These are phyloP conservation scores for Polyergus mexicanus DNA, from an alignment of 1,140 invertebrate genomes.

Conservation along the genomic window DNA sequence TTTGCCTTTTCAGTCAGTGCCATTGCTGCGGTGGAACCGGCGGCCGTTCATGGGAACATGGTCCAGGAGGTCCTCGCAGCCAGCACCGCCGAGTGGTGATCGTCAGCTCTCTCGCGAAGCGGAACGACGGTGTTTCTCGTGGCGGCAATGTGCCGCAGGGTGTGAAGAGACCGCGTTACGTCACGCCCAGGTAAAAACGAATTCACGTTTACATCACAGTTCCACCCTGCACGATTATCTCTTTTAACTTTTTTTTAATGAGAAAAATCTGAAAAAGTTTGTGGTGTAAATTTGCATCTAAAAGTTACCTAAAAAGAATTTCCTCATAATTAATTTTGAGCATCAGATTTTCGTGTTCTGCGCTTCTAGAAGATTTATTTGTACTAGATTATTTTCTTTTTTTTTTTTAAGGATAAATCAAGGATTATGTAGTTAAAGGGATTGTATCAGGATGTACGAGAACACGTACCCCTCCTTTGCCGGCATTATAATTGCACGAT, in stretches of 20 bases:
- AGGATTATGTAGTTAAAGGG: background rate
- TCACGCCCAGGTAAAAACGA: slow-evolving; percentile 69
- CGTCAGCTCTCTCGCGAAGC: background rate
- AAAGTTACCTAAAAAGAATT: background rate
- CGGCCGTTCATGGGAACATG: slow-evolving; percentile 39
- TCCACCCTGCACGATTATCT: background rate
- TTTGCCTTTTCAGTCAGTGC: slow-evolving; percentile 64
- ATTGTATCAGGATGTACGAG: background rate
- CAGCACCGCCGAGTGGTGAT: slow-evolving; percentile 39
- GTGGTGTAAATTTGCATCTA: background rate
- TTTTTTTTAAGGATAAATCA: background rate
- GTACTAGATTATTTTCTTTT: too few relatives aligned
- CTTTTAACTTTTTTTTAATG: background rate
- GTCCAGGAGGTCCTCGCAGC: slow-evolving; percentile 17
- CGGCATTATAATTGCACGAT: background rate
- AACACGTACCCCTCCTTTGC: background rate
- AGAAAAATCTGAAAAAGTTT: background rate
- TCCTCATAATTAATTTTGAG: background rate
- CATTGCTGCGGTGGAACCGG: slow-evolving; percentile 63
- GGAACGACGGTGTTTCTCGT: slow-evolving; percentile 3
- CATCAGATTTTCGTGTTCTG: background rate
- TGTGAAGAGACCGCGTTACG: slow-evolving; percentile 16
- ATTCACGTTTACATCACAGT: background rate
- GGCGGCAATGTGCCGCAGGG: slow-evolving; percentile 52
- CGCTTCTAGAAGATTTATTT: too few relatives aligned